Evolutionary conservation across 2,888 invertebrate species (phyloP), one percentile per base, ranked within the genome.

Genomic region (Drosophila mettleri): DNA sequence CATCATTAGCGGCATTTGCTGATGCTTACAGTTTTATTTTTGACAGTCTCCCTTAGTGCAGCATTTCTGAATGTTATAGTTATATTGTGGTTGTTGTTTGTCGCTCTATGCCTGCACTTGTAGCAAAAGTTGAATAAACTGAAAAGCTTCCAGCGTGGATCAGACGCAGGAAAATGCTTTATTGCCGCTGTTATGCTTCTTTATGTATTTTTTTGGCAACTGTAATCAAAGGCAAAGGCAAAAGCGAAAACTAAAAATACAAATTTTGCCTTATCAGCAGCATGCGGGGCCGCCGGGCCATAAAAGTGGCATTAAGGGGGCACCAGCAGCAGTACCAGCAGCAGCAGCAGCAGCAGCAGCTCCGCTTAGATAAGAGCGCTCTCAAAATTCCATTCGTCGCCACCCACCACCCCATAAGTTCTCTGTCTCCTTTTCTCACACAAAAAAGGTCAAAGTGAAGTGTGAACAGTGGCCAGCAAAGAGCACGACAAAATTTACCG

Each of bases 201-300:
- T 45, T 27, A 20, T 36, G 27, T 53, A 18, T 57, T 54, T 45
- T 53, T 64, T 74, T 58, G 49, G 54, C 61, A 54, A 52, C 53
- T 22, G 53, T 41, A 60, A 41, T 48, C 55, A 45, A 59, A 49
- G 57, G 16, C 43, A 16, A 54, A 55, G 41, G 33, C 41, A 24
- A 59, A 43, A 41, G 33, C 27, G 57, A 60, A 63, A 73, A 49
- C 73, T 61, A 65, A 64, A 74, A 74, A 74, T 74, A 74, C 22
- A 61, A 48, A 58, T 58, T 8, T 22, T 36, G 34, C 29, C 58
- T 64, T 74, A 74, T 74, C 74, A 74, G 57, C 48, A 55, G 33
- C 34, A 27, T 45, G 59, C 54, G 49, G 22, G 39, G 36, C 61
- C 38, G 24, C 22, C 52, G 45, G 58, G 54, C 66, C 46, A 60